Evolutionary conservation across 2,797 vertebrate species (phyloP), one percentile per base, ranked within the genome.

Genomic region (Delichon dasypus): DNA sequence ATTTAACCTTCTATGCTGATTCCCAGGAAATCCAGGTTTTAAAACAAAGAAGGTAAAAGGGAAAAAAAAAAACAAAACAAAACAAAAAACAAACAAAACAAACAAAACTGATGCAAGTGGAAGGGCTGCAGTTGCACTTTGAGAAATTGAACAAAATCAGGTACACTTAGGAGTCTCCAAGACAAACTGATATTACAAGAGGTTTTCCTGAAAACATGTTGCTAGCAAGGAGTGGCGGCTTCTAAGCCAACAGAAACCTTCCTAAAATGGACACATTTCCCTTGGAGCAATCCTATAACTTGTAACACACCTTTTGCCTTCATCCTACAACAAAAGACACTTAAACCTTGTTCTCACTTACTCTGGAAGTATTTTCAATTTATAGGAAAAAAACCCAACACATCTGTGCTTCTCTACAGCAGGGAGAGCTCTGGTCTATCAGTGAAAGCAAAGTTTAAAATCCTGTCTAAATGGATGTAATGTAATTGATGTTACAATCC

Each of bases 1-100:
- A 29, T 77, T 68, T 94, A 81, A 85, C 34, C 34, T 79, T 90
- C 55, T 78, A 4, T 55, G 29, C 64, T 84, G 27, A 81, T 66
- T 76, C 15, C 27, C 34, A 83, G 88, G 67, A 96, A 94, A 96
- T 23, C 7, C 70, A 85, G 32, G 34, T 67, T 95, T 95, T 70
- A 78, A 89, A 89, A 66, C 17, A 78, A 92, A 87, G 47, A 48
- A 72, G 11, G 61, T 93, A 84, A n/a, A 94, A 86, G 29, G 13
- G 27, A 16, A 47, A n/a, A 58, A 40, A 27, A 12, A 64, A 12
- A 66, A 11, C 7, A 3, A 19, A 19, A 32, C 11, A 20, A 20
- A 20, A 29, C 13, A 15, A 42, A 38, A 5, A 38, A 38, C 38
- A 38, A 38, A 38, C 5, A 38, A 38, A 42, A 7, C 38, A 21